Percentiles rank a stretch among this genome's conserved stretches.
These are phyloP conservation scores for Rhinophrynus dorsalis DNA, from an alignment of 2,797 vertebrate species.

Conservation along the genomic window DNA sequence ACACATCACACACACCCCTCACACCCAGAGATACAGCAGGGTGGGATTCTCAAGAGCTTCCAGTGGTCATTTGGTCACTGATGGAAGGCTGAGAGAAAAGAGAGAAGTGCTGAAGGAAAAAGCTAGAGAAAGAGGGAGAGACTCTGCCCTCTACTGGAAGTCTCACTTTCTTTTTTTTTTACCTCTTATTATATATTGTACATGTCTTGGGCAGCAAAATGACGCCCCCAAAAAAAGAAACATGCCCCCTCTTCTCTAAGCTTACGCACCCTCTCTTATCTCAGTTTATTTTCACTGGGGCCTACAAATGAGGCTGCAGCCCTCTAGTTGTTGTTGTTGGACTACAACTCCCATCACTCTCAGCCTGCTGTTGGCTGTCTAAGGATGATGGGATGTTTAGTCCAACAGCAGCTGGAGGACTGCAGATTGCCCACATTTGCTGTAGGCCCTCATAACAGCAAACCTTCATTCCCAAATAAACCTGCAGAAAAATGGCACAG, in stretches of 20 bases:
- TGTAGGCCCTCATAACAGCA: conserved; percentile 1
- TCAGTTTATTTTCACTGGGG: neutral
- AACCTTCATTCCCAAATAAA: conserved; percentile 13
- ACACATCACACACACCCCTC: conserved; percentile 43
- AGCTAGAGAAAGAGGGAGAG: conserved; percentile 27
- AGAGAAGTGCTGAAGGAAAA: neutral
- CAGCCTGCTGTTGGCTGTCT: no score
- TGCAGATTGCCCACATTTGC: no score
- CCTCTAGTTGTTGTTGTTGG: no score
- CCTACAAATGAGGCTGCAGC: neutral
- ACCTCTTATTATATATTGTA: conserved; percentile 32
- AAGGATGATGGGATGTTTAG: no score
- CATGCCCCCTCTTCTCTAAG: conserved; percentile 31
- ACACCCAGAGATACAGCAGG: conserved; percentile 20
- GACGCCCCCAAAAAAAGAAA: conserved; percentile 4
- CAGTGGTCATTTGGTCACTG: conserved; percentile 12
- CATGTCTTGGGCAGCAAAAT: conserved; percentile 15
- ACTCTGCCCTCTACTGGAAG: conserved; percentile 20
- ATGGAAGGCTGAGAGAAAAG: neutral
- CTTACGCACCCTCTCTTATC: neutral
- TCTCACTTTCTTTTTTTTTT: conserved; percentile 25
- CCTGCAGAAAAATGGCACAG: conserved; percentile 30
- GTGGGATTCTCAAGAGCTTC: conserved; percentile 13
- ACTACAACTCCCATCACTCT: no score
- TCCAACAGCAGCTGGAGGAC: no score